Percentiles rank a stretch among this genome's conserved stretches.
These are phyloP conservation scores for Apaloderma vittatum DNA, from an alignment of 2,113 vertebrate genomes.

Conservation along the genomic window DNA sequence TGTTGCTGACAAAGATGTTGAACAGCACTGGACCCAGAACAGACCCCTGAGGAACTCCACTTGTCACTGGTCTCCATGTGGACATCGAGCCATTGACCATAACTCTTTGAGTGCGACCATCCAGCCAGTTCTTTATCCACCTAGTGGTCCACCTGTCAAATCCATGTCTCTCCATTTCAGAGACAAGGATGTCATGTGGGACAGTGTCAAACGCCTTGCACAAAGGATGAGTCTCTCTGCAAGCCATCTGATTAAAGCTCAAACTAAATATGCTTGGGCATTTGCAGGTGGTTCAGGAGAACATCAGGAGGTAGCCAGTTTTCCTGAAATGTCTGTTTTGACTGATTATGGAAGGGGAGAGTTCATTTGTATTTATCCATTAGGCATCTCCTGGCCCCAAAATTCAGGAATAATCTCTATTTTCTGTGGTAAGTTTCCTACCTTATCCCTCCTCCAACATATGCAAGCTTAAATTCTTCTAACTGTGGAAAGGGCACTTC, in stretches of 20 bases:
- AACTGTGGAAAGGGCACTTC: neutral
- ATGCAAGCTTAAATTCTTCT: neutral
- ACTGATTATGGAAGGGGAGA: neutral
- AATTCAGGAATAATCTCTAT: neutral
- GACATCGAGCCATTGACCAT: too few species aligned
- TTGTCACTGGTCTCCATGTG: too few species aligned
- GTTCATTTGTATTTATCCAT: neutral
- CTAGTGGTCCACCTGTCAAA: too few species aligned
- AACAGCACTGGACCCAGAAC: too few species aligned
- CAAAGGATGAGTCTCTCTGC: neutral
- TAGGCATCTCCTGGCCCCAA: neutral
- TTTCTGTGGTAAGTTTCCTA: neutral
- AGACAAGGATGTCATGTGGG: too few species aligned
- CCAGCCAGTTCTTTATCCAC: too few species aligned
- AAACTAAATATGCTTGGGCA: neutral
- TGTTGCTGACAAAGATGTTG: too few species aligned
- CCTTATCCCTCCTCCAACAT: neutral
- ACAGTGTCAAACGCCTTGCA: too few species aligned
- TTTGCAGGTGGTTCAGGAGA: neutral
- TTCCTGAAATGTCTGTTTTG: neutral
- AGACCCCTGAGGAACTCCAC: too few species aligned
- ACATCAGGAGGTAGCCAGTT: neutral
- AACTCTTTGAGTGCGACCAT: too few species aligned
- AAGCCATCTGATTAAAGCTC: neutral
- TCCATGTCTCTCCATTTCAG: too few species aligned